These are phyloP conservation scores for Myoxocephalus aenaeus DNA, from an alignment of 2,797 vertebrate species.

Conservation along the genomic window DNA sequence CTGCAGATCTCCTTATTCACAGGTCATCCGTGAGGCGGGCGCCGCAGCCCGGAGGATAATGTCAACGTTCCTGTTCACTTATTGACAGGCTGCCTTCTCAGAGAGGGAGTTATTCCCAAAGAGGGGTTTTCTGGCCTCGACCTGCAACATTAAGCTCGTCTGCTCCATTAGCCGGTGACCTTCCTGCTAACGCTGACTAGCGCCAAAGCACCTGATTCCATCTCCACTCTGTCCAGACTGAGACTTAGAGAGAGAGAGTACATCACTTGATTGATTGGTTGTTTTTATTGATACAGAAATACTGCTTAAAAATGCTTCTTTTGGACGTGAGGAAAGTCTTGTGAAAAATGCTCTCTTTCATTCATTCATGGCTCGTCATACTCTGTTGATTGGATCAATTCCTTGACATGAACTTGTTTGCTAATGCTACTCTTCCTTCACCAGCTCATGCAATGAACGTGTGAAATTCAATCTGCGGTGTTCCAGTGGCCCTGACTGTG, in stretches of 20 bases:
- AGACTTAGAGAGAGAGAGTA: conserved; percentile 8
- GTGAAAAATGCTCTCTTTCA: conserved; percentile 6
- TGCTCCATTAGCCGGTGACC: conserved; percentile 66
- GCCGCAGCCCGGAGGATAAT: conserved; percentile 50
- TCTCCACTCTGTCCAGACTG: conserved; percentile 15
- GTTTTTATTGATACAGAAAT: conserved; percentile 18
- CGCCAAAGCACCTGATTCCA: conserved; percentile 33
- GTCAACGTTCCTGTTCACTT: conserved; percentile 48
- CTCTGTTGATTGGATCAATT: not conserved
- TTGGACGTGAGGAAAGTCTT: not conserved
- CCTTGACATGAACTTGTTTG: conserved; percentile 4
- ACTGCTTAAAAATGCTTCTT: conserved; percentile 7
- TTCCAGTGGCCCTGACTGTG: conserved; percentile 18
- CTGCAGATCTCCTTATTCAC: conserved; percentile 65
- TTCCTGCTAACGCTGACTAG: conserved; percentile 58
- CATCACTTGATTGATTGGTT: not conserved
- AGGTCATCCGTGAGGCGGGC: conserved; percentile 33
- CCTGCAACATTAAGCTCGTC: conserved; percentile 63
- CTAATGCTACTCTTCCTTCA: conserved; percentile 12
- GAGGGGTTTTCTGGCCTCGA: conserved; percentile 58
- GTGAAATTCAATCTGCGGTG: conserved; percentile 19
- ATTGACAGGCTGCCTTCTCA: conserved; percentile 51
- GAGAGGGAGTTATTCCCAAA: conserved; percentile 34
- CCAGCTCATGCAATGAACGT: conserved; percentile 1
- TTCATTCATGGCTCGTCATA: conserved; percentile 13